phyloP scores from a whole-genome alignment of 2,113 vertebrate species.

The Nesoenas mayeri region DNA sequence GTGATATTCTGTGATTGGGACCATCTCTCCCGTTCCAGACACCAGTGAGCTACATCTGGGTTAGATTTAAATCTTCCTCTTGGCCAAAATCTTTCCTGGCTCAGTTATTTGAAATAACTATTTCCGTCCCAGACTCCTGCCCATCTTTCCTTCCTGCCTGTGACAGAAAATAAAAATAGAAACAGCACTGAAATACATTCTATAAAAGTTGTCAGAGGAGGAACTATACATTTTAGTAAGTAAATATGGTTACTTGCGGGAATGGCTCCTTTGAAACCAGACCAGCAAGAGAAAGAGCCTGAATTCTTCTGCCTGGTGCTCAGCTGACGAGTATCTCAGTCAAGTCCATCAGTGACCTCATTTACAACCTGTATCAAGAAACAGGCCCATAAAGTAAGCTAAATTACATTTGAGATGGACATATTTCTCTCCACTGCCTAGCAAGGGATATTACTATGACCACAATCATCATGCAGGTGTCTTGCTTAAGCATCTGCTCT shows the following conservation, averaged over 20 bases:
- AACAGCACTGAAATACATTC: neutral
- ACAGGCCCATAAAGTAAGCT: neutral
- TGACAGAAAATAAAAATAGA: slow-evolving; percentile 47
- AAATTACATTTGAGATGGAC: neutral
- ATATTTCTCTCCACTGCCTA: neutral
- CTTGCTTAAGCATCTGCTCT: neutral
- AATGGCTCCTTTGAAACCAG: neutral
- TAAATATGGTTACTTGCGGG: neutral
- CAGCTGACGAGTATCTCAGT: neutral
- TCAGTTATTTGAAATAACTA: slow-evolving; percentile 47
- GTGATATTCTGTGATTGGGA: slow-evolving; percentile 51
- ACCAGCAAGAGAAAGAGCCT: neutral
- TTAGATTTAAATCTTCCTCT: slow-evolving; percentile 62
- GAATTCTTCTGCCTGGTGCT: neutral
- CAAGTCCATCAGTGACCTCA: neutral
- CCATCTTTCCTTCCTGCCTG: neutral
- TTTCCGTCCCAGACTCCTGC: neutral
- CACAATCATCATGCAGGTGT: neutral
- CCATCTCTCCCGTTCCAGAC: slow-evolving; percentile 22
- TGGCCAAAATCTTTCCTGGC: slow-evolving; percentile 61
- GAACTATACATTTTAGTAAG: neutral
- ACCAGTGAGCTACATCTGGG: slow-evolving; percentile 59
- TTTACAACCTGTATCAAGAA: neutral
- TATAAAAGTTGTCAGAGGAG: neutral
- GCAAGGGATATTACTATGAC: neutral